Evolutionary conservation across 2,888 invertebrate genomes (phyloP).

Genomic region (Drosophila meridiana): DNA sequence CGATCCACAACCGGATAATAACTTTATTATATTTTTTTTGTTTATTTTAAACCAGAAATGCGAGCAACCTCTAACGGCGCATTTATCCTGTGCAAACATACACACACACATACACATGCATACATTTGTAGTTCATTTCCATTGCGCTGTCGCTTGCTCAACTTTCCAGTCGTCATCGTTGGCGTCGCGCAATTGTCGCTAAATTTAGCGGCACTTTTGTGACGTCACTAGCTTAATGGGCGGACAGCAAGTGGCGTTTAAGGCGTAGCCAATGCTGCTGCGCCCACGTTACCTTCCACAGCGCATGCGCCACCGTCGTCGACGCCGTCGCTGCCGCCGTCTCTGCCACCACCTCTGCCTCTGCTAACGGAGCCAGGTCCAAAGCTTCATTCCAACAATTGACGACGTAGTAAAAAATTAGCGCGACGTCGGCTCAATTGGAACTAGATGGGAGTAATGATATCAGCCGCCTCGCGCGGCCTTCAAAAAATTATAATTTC

Average conservation of each 20-base stretch:
- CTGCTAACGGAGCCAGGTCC: constrained; percentile 12
- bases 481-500: constrained; percentile 80
- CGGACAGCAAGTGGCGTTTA: constrained; percentile 9
- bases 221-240: constrained; percentile 42
- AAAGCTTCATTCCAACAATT: constrained; percentile 38
- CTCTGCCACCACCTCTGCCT: background rate
- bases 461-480: constrained; percentile 65
- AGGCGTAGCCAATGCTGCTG: background rate
- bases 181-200: constrained; percentile 8
- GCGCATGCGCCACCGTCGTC: constrained; percentile 34
- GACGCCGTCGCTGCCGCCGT: background rate
- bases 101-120: background rate
- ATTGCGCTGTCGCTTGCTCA: background rate
- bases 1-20: constrained; percentile 3
- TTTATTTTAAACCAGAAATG: background rate
- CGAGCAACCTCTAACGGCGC: background rate
- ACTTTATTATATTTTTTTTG: background rate
- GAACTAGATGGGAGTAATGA: constrained; percentile 70
- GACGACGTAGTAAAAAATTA: constrained; percentile 63
- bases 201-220: constrained; percentile 25
- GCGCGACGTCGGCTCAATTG: constrained; percentile 62
- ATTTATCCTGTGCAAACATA: constrained; percentile 1
- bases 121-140: background rate
- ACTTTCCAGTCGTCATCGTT: constrained; percentile 20
- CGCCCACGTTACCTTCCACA: constrained; percentile 7